Conservation (phyloP, 2,888 invertebrate species). For the Nowickia ferox region DNA sequence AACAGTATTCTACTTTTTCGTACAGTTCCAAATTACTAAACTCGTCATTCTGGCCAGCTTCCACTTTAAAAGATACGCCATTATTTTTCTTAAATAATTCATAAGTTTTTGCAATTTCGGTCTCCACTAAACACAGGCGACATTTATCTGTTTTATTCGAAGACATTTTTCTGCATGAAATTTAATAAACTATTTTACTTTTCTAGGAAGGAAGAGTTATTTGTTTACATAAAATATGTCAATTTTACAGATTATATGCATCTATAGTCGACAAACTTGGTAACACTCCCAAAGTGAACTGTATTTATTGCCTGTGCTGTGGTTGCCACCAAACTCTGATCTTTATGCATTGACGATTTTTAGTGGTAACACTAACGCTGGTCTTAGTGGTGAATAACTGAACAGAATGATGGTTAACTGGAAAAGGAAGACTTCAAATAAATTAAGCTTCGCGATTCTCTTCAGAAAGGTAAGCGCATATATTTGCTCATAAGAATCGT, state of each 20-base stretch:
- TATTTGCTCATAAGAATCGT: too few species aligned
- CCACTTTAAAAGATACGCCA: slow-evolving; percentile 51
- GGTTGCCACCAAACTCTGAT: too few species aligned
- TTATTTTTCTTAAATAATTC: slow-evolving; percentile 72
- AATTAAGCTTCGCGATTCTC: too few species aligned
- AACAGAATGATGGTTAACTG: too few species aligned
- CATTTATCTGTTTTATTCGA: slow-evolving; percentile 73
- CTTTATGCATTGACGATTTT: too few species aligned
- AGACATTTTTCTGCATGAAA: slow-evolving; percentile 64
- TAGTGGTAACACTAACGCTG: too few species aligned
- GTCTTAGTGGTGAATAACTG: too few species aligned
- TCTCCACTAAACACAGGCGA: slow-evolving; percentile 75
- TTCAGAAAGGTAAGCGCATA: too few species aligned
- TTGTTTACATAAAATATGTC: slow-evolving; percentile 62
- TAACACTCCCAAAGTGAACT: too few species aligned
- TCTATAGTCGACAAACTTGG: neutral
- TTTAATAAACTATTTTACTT: slow-evolving; percentile 28
- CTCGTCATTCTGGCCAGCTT: slow-evolving; percentile 43
- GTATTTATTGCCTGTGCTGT: too few species aligned
- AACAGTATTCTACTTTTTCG: slow-evolving; percentile 77
- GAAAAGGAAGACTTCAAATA: too few species aligned
- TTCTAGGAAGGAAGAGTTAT: slow-evolving; percentile 8
- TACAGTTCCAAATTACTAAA: slow-evolving; percentile 60
- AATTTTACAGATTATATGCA: slow-evolving; percentile 10
- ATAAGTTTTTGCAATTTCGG: slow-evolving; percentile 73